Percentiles rank a stretch among this genome's conserved stretches.
Evolutionary conservation across 1,140 invertebrate species (phyloP).

Genomic region (Teleogryllus occipitalis): DNA sequence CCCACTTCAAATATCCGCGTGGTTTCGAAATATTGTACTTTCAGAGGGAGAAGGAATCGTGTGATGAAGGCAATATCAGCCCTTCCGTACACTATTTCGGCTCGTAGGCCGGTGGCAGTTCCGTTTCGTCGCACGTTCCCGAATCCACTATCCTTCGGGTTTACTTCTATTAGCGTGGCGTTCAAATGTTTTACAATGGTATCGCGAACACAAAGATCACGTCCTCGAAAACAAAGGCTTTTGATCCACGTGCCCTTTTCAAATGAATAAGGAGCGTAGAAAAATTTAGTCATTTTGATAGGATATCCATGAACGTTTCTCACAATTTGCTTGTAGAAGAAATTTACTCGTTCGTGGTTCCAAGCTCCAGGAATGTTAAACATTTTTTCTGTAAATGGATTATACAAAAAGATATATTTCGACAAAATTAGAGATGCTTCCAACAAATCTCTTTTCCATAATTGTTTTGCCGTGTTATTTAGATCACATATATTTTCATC

Average conservation of each 20-base stretch:
- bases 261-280: neutral
- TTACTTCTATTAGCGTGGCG: neutral
- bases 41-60: neutral
- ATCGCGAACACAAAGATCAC: neutral
- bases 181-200: neutral
- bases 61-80: neutral
- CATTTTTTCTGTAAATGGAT: too few relatives aligned
- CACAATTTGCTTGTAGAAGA: too few relatives aligned
- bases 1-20: neutral
- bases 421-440: too few relatives aligned
- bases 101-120: neutral
- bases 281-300: neutral
- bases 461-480: too few relatives aligned
- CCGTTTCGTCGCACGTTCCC: neutral
- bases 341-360: too few relatives aligned
- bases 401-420: too few relatives aligned
- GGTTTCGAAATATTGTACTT: neutral
- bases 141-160: neutral
- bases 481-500: too few relatives aligned
- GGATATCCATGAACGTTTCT: neutral
- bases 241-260: neutral
- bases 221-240: neutral
- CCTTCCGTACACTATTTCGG: neutral
- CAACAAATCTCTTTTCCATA: too few relatives aligned
- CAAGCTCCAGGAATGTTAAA: too few relatives aligned